Evolutionary conservation across 1,140 invertebrate species (phyloP).

Genomic region (Charaxes varanes): DNA sequence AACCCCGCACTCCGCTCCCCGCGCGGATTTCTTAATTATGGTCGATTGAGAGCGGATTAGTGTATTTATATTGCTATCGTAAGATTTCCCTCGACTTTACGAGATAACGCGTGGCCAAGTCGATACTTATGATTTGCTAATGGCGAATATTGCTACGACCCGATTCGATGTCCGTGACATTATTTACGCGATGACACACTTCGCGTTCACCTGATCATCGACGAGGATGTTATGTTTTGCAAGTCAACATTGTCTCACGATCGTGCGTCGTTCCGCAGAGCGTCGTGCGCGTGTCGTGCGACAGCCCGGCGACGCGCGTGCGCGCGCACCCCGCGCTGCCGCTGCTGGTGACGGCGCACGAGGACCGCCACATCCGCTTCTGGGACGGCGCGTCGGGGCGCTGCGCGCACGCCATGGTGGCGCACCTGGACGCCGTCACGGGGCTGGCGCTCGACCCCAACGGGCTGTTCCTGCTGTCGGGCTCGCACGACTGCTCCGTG

Average conservation of each 20-base stretch:
- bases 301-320: conserved; percentile 85
- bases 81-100: too few species aligned
- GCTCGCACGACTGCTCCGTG: conserved; percentile 98
- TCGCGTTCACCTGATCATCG: too few species aligned
- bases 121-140: too few species aligned
- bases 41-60: too few species aligned
- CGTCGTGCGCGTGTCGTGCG: conserved; percentile 78
- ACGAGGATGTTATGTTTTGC: too few species aligned
- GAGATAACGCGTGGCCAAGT: too few species aligned
- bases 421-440: conserved; percentile 98
- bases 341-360: conserved; percentile 96
- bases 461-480: conserved; percentile 97
- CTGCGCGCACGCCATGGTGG: conserved; percentile 97
- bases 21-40: too few species aligned
- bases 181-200: too few species aligned
- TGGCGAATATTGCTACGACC: too few species aligned
- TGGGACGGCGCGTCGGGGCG: conserved; percentile 97
- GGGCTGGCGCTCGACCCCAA: conserved; percentile 98
- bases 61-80: too few species aligned
- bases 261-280: conserved; percentile 42
- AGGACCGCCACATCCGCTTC: conserved; percentile 98
- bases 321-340: conserved; percentile 97
- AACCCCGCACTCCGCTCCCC: too few species aligned
- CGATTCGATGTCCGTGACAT: too few species aligned
- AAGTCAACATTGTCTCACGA: background rate